Conservation (phyloP, 1,140 invertebrate genomes). For the Listronotus oregonensis region DNA sequence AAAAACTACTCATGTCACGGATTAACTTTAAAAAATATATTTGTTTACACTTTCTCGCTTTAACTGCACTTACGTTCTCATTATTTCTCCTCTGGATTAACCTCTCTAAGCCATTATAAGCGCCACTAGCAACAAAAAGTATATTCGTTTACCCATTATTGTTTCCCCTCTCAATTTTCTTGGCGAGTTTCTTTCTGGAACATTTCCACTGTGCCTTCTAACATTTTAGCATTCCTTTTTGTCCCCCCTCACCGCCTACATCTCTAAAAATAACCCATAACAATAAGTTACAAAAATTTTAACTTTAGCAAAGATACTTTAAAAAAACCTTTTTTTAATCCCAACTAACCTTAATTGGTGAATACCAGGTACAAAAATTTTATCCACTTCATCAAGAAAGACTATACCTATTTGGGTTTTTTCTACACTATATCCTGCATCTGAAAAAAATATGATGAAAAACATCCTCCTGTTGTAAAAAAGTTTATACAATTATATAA, state of each 20-base stretch:
- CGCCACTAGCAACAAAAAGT: slow-evolving; percentile 97
- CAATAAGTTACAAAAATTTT: neutral
- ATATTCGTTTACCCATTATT: slow-evolving; percentile 98
- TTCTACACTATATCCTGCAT: slow-evolving; percentile 86
- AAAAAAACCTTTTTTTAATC: slow-evolving; percentile 74
- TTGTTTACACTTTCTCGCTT: too few relatives aligned
- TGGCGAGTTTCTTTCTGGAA: slow-evolving; percentile 92
- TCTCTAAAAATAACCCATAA: slow-evolving; percentile 15
- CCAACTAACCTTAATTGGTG: slow-evolving; percentile 77
- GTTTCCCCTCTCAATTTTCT: slow-evolving; percentile 92
- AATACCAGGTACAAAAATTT: slow-evolving; percentile 97
- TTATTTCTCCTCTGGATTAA: slow-evolving; percentile 91
- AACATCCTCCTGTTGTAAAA: too few relatives aligned
- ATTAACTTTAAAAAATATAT: too few relatives aligned
- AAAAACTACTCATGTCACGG: too few relatives aligned
- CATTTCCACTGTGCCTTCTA: slow-evolving; percentile 97
- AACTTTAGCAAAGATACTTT: slow-evolving; percentile 72
- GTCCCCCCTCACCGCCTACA: slow-evolving; percentile 85
- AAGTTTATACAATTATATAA: too few relatives aligned
- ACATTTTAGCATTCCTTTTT: slow-evolving; percentile 98
- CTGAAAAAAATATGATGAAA: slow-evolving; percentile 54
- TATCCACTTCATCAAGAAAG: slow-evolving; percentile 99
- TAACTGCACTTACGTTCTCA: slow-evolving; percentile 81
- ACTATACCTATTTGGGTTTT: slow-evolving; percentile 97
- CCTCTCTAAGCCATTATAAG: slow-evolving; percentile 95